Conservation (phyloP, 2,888 invertebrate genomes). For the Petrolisthes cinctipes region DNA sequence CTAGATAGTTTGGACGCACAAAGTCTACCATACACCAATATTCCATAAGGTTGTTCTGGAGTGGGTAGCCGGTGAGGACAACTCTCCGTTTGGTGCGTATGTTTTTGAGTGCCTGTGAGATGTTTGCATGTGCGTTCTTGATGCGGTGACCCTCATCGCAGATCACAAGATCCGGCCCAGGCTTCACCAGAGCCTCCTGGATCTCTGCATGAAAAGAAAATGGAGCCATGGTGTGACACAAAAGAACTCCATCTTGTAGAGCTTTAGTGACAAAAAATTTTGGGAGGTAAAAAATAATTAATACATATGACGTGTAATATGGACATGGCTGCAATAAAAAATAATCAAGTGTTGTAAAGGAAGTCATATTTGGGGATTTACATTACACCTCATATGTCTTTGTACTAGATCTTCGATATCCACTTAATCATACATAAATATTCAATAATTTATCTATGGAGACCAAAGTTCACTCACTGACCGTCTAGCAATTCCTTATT, state of each 20-base stretch:
- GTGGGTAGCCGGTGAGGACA: slow-evolving; percentile 96
- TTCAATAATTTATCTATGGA: not conserved
- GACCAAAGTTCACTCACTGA: slow-evolving; percentile 67
- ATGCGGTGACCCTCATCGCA: slow-evolving; percentile 98
- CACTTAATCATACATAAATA: not conserved
- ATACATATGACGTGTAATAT: too few species aligned
- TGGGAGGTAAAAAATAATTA: too few species aligned
- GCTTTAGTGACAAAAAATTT: too few species aligned
- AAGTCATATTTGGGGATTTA: too few species aligned
- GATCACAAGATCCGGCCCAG: slow-evolving; percentile 93
- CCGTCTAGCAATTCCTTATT: slow-evolving; percentile 78
- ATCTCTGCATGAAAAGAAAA: slow-evolving; percentile 74
- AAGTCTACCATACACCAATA: slow-evolving; percentile 94
- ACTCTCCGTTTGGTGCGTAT: slow-evolving; percentile 94
- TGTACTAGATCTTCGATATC: not conserved
- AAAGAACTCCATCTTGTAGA: too few species aligned
- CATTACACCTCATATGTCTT: too few species aligned
- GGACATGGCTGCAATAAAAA: too few species aligned
- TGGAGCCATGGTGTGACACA: too few species aligned
- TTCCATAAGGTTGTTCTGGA: slow-evolving; percentile 96
- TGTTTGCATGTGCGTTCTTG: slow-evolving; percentile 97
- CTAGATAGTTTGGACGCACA: slow-evolving; percentile 96
- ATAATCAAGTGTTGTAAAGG: too few species aligned
- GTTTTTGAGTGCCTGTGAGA: slow-evolving; percentile 91
- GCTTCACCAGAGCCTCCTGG: slow-evolving; percentile 85